Evolutionary conservation across 1,140 invertebrate genomes (phyloP).

Genomic region (Cotesia vestalis): DNA sequence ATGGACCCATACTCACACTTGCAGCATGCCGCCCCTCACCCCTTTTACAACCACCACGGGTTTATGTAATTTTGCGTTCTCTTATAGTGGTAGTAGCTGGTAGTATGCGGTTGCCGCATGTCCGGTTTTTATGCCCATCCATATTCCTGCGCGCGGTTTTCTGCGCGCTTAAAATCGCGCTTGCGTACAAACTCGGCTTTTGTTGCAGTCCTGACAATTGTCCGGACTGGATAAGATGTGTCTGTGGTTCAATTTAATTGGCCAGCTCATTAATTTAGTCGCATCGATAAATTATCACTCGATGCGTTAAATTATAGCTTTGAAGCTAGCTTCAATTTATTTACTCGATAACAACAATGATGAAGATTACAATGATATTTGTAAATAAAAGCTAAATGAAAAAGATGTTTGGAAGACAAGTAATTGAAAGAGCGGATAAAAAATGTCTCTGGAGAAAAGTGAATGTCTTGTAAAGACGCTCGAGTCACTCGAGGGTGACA

Average conservation of each 20-base stretch:
- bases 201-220: constrained; percentile 41
- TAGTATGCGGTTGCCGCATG: constrained; percentile 40
- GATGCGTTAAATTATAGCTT: no score
- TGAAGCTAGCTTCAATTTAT: no score
- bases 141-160: constrained; percentile 55
- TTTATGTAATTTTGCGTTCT: not conserved
- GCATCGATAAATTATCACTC: not conserved
- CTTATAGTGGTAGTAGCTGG: not conserved
- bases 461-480: not conserved
- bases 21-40: no score
- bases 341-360: no score
- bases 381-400: no score
- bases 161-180: constrained; percentile 42
- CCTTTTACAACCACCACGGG: no score
- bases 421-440: not conserved
- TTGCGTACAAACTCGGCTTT: constrained; percentile 43
- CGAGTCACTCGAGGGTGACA: constrained; percentile 8
- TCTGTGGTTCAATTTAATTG: not conserved
- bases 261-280: not conserved
- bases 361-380: not conserved
- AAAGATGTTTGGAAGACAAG: no score
- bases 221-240: constrained; percentile 19
- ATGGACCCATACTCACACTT: not conserved
- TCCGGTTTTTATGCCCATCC: constrained; percentile 48
- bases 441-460: constrained; percentile 9